Evolutionary conservation across 2,888 invertebrate genomes (phyloP), one percentile per base, ranked within the genome.

Genomic region (Nudaria mundana): DNA sequence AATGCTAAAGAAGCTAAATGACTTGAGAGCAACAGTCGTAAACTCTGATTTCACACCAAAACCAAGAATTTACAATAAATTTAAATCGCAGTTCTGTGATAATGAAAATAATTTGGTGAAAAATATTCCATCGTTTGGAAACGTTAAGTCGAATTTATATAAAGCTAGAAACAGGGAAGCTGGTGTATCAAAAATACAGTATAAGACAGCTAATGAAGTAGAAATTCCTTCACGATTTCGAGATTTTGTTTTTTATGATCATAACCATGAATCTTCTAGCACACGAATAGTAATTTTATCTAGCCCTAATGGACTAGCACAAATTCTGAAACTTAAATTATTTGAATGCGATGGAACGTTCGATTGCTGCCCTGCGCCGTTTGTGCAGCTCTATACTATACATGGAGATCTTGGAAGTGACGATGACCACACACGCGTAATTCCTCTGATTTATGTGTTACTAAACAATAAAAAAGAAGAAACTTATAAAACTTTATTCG

Each of bases 151-250:
- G 5, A 18, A 18, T 5, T 18, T 18, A 5, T 18, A 18, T 18
- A 16, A 23, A n/a, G 31, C 31, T 15, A 26, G 38, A 38, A 38
- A 38, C 18, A 38, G 23, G 18, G 18, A 33, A 34, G 40, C 40
- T 34, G 34, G 34, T 16, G 11, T 40, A 24, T 33, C 40, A 7
- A 40, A 40, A 24, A 40, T 40, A 29, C 33, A 34, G 16, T 34
- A 30, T 25, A 30, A 34, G 16, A n/a, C n/a, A 14, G 40, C n/a
- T 12, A 13, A 30, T 10, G 40, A 40, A 35, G 34, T 40, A 23
- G 5, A 31, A 36, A 29, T 41, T 13, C 31, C 26, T 24, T 33
- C 15, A 25, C 32, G 32, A 32, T 40, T 34, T 32, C 3, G 15
- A 15, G 16, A 37, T 33, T 13, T 26, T 26, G 13, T 26, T 7